Evolutionary conservation across 92 coral and sea anemone genomes (phyloP).

Genomic region (Zoanthus gigantus): DNA sequence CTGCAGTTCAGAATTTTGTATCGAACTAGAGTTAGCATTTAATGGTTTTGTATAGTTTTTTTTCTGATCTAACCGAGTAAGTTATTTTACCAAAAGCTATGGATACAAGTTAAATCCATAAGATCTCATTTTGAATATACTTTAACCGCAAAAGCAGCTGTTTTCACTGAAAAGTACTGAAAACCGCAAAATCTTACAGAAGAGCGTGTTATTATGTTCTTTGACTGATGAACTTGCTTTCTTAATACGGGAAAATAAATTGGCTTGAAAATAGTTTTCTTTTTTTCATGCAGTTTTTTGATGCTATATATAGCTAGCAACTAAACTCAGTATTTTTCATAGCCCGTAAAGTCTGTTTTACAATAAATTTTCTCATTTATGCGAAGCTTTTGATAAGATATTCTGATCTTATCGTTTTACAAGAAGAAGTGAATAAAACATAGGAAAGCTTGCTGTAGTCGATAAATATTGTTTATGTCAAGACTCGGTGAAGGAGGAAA

Average conservation of each 20-base stretch:
- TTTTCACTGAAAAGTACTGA: background rate
- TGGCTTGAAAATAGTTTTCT: background rate
- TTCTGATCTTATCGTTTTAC: constrained; percentile 24
- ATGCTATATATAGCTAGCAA: background rate
- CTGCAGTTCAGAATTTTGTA: background rate
- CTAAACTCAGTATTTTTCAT: background rate
- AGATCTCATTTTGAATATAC: constrained; percentile 25
- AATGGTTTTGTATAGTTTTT: background rate
- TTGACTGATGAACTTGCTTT: background rate
- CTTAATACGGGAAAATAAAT: background rate
- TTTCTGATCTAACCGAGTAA: background rate
- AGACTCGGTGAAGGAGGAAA: background rate
- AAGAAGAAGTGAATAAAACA: constrained; percentile 10
- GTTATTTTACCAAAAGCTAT: background rate
- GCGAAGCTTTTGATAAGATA: background rate
- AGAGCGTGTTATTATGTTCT: background rate
- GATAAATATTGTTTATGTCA: constrained; percentile 1
- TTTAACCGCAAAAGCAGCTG: constrained; percentile 25
- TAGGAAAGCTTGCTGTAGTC: constrained; percentile 15
- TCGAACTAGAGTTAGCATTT: background rate
- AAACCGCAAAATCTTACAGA: constrained; percentile 19
- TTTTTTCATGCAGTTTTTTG: background rate
- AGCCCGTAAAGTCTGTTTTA: background rate
- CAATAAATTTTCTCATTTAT: background rate
- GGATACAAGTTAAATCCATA: background rate